A percentile compares a stretch with the other conserved stretches of the same genome.
These are phyloP conservation scores for Acanthochromis polyacanthus DNA, from an alignment of 2,113 vertebrate species.

Conservation along the genomic window DNA sequence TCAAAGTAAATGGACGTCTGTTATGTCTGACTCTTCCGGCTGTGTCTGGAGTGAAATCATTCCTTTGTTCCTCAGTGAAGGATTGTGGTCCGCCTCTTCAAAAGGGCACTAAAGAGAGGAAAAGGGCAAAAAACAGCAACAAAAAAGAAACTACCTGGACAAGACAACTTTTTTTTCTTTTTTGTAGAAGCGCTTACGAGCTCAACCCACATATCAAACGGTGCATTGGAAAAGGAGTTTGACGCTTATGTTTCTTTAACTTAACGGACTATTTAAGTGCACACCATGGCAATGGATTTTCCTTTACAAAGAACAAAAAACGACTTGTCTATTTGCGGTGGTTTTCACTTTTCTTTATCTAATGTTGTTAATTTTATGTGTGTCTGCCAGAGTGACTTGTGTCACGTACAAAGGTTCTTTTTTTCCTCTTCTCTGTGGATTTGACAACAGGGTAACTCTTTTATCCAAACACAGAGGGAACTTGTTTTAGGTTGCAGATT, in stretches of 20 bases:
- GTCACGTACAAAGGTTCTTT: conserved; percentile 39
- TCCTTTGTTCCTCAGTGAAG: conserved; percentile 77
- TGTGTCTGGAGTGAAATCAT: conserved; percentile 70
- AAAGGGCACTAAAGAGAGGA: conserved; percentile 72
- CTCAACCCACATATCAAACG: conserved; percentile 75
- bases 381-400: conserved; percentile 51
- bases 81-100: conserved; percentile 60
- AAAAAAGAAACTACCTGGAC: conserved; percentile 90
- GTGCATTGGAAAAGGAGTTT: conserved; percentile 60
- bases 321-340: conserved; percentile 45
- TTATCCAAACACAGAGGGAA: conserved; percentile 56
- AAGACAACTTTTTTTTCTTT: conserved; percentile 59
- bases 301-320: conserved; percentile 47
- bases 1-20: conserved; percentile 58
- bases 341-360: conserved; percentile 50
- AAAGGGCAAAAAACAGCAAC: conserved; percentile 51
- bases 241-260: conserved; percentile 65
- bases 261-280: conserved; percentile 62
- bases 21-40: conserved; percentile 71
- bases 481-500: conserved; percentile 45
- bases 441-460: conserved; percentile 85
- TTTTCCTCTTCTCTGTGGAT: conserved; percentile 67
- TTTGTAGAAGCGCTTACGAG: conserved; percentile 68
- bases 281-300: conserved; percentile 72
- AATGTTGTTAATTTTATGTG: conserved; percentile 46